Base-by-base conservation (phyloP, 2,888 invertebrate species). In the Caenorhabditis imperialis region DNA sequence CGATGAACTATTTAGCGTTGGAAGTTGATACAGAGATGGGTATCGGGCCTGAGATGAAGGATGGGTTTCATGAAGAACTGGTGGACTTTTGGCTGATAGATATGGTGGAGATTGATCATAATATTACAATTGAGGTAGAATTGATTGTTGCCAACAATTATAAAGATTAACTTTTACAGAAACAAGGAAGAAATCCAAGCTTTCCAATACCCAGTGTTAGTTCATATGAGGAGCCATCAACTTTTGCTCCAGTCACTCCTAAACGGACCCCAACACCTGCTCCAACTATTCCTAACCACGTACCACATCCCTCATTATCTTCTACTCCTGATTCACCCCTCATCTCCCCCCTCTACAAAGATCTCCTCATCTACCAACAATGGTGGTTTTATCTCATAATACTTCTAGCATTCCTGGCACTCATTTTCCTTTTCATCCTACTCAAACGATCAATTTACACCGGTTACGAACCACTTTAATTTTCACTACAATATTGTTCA, bases 381-480 rank as follows among this genome's bases (percentile, higher is more conserved):
- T 69, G 69, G 69, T 69, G 69, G 69, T 69, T 69, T 27, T 60
- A 60, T 47, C 45, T 27, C 0, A 16, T 54, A 2, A 30, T 69
- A n/a, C 7, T 69, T 0, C 22, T 53, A 14, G 33, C 16, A 7
- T 23, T 47, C 6, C 22, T 51, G 33, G 23, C 37, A 1, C 14
- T 44, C 1, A 25, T 23, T 2, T 20, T 47, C 14, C 8, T 47
- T 8, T 58, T 37, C 23, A 10, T 37, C 14, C 12, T 20, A 12
- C 16, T 58, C 25, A 58, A 38, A 37, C 23, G 16, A 20, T 53
- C 45, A 2, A 14, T n/a, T 14, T 37, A n/a, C 14, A 18, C 5
- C 1, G 58, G 47, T 8, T 2, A n/a, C 5, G n/a, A 33, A n/a
- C 38, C 35, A 7, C 22, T 18, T 18, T 4, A 25, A 12, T 45